Evolutionary conservation across 2,888 invertebrate genomes (phyloP), one percentile per base, ranked within the genome.

Genomic region (Odiellus spinosus): DNA sequence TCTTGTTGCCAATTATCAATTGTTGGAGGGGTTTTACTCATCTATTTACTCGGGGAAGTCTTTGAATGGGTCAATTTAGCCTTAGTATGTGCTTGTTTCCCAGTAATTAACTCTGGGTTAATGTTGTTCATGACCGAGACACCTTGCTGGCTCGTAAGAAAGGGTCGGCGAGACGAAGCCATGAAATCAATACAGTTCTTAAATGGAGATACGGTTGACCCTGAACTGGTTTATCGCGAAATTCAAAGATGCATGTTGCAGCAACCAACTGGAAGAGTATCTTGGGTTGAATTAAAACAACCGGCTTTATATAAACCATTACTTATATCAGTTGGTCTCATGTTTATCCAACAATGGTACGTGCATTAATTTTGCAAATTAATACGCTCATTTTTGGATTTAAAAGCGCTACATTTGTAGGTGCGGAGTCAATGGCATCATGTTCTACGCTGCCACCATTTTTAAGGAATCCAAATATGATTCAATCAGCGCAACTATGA

Each of bases 281-380:
- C 63, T 18, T 65, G 77, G 2, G 65, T 72, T 44, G 82, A 85
- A 59, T 67, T 90, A 12, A 73, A 82, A 57, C 74, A 73, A 54
- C 73, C 70, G 33, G 76, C 74, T 56, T 78, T 88, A 60, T 62
- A 80, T 43, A 80, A 80, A 57, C 85, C 91, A 0, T 66, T 93
- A 36, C 64, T 78, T 2, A 83, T 93, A 53, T 79, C 84, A 1
- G 67, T 91, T 21, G 82, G 85, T 0, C 72, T 95, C 45, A 93
- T 93, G 91, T 76, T 88, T 58, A 90, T 93, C 70, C 95, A 95
- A 71, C 95, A 95, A 65, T 68, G 90, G 58, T 84, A 26, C 8
- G 26, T 26, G 4, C 26, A 8, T n/a, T n/a, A n/a, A n/a, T n/a
- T n/a, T n/a, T n/a, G n/a, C n/a, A n/a, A n/a, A n/a, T n/a, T n/a